Evolutionary conservation across 2,888 invertebrate species (phyloP), one percentile per base, ranked within the genome.

Genomic region (Erebia epiphron): DNA sequence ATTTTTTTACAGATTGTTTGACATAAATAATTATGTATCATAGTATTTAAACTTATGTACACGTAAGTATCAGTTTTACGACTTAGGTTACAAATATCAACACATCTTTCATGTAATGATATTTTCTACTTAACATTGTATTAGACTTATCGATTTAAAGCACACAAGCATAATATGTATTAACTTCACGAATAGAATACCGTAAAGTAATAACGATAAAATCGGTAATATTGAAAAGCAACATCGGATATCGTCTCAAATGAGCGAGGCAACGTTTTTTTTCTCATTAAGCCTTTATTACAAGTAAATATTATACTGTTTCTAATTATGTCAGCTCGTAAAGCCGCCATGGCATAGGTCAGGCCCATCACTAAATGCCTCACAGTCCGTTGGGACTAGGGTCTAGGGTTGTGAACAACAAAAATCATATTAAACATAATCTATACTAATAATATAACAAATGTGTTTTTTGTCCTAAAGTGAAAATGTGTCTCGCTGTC

Each of bases 331-430:
- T 70, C 68, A 70, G 69, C 60, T 74, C 75, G 74, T 77, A 75
- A 76, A 76, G 69, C 66, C 75, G 76, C 77, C 75, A 79, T 74
- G 76, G 73, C 67, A 73, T 67, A 62, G 54, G 68, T 73, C 70
- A 70, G 57, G 70, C 79, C 71, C 89, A 79, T 76, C 90, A 80
- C 86, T 87, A 85, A 60, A 70, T 43, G 69, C 70, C 67, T 73
- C 73, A 76, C 79, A 79, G 79, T 78, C 79, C 78, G 80, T 79
- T 82, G 80, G 75, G 81, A 86, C n/a, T 62, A 62, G 62, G 62
- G 62, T 62, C n/a, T 62, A 62, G 62, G 62, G 62, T 62, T 62
- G 62, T 1, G 46, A 46, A 21, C 11, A 46, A 16, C n/a, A n/a
- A 8, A n/a, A 41, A n/a, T 10, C 58, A 41, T n/a, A 35, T 35